Evolutionary conservation across 1,140 invertebrate species (phyloP).

Genomic region (Chironomus tepperi): DNA sequence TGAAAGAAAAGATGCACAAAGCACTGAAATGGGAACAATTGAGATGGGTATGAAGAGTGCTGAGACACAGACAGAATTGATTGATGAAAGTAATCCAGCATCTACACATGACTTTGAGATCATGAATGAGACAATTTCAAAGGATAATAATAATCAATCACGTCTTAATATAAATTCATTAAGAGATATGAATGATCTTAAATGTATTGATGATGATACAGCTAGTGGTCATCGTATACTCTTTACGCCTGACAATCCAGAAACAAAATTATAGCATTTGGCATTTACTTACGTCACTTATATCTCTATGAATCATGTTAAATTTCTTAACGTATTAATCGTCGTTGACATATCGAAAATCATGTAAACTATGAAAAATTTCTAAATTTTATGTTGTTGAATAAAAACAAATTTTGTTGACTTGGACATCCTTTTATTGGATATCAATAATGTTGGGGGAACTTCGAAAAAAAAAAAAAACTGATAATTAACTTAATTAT

Average conservation of each 20-base stretch:
- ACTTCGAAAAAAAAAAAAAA: neutral
- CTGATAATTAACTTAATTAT: neutral
- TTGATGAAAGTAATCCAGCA: neutral
- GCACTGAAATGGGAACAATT: neutral
- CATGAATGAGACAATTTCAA: neutral
- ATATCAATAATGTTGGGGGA: conserved; percentile 17
- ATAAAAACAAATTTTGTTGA: neutral
- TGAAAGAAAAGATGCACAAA: neutral
- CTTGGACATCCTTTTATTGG: neutral
- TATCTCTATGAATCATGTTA: neutral
- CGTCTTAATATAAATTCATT: conserved; percentile 6
- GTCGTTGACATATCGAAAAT: conserved; percentile 17
- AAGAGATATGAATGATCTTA: neutral
- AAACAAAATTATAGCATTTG: conserved; percentile 19
- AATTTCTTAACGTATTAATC: neutral
- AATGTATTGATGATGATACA: neutral
- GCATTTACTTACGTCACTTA: conserved; percentile 16
- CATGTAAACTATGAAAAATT: neutral
- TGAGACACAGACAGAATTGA: conserved; percentile 10
- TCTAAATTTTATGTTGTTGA: neutral
- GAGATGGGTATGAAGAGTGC: conserved; percentile 13
- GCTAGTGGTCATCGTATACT: neutral
- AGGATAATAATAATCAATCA: neutral
- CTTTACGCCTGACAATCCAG: neutral
- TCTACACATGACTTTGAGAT: neutral